Evolutionary conservation across 2,113 vertebrate genomes (phyloP), one percentile per base, ranked within the genome.

Genomic region (Craseonycteris thonglongyai): DNA sequence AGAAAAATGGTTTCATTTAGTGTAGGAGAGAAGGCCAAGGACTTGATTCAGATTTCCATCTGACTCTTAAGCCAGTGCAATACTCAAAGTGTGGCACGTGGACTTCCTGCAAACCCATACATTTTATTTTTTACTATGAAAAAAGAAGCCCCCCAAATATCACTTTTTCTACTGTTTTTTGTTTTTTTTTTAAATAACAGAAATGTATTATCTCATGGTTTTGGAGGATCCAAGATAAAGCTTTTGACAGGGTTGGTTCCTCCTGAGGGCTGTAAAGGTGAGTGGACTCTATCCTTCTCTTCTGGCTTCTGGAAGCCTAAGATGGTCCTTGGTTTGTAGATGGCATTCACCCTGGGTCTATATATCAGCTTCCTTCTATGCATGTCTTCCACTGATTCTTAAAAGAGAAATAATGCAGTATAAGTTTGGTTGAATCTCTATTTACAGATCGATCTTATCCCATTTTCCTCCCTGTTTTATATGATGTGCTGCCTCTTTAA

Each of bases 61-160:
- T 94, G 38, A 68, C n/a, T 94, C 56, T 38, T 81, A 90, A 86
- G 93, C 49, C 59, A 88, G 74, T 51, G 14, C 18, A 88, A 72
- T 88, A 91, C 42, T 72, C 26, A 78, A 85, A 80, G 26, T 51
- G n/a, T 71, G 78, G 54, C 74, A 91, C 61, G 93, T 81, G 65
- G 83, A 6, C 40, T 85, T 58, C 49, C 79, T 61, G 38, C 19
- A 95, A 91, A 86, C 19, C 72, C 90, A 65, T 74, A 33, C 19
- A 72, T 80, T 92, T 88, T 88, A 83, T 40, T 93, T 94, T 93
- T 94, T 75, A 54, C 74, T 90, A 38, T 47, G 33, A 65, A 85
- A 74, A 74, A 61, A 74, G 45, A 84, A 96, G 22, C 1, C 3
- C 76, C 49, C 38, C 59, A 79, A 95, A 51, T 85, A 82, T 61